A percentile compares a stretch with the other conserved stretches of the same genome.
Evolutionary conservation across 1,140 invertebrate genomes (phyloP).

Genomic region (Mactra quadrangularis): DNA sequence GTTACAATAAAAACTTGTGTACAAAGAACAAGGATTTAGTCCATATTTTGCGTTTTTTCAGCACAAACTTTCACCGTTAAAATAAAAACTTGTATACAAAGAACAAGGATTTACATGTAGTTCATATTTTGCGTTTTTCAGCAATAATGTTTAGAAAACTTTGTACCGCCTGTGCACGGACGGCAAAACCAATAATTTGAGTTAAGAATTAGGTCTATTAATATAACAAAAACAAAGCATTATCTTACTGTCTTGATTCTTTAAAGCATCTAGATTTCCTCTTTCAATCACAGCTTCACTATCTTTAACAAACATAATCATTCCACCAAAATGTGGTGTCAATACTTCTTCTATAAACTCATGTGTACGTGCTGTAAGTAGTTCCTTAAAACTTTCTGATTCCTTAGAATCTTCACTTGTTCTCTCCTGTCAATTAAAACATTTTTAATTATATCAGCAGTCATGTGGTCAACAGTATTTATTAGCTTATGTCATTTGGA

Average conservation of each 20-base stretch:
- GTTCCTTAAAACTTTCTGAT: constrained; percentile 95
- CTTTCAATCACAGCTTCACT: constrained; percentile 94
- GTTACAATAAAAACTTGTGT: no score
- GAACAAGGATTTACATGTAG: no score
- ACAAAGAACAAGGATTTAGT: no score
- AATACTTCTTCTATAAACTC: constrained; percentile 99
- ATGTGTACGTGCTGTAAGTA: constrained; percentile 92
- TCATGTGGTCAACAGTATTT: no score
- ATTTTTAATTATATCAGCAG: no score
- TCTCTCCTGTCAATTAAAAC: constrained; percentile 93
- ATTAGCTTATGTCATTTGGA: no score
- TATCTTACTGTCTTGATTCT: constrained; percentile 90
- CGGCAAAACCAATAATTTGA: background rate
- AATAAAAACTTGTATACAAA: background rate
- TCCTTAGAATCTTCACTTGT: constrained; percentile 98
- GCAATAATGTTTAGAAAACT: no score
- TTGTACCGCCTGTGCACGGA: no score
- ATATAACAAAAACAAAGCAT: constrained; percentile 13
- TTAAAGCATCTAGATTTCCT: constrained; percentile 90
- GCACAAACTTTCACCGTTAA: no score
- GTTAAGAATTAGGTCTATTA: no score
- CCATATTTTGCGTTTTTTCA: no score
- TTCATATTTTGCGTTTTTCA: no score
- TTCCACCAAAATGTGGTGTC: constrained; percentile 97
- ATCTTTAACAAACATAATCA: constrained; percentile 99